Base-by-base conservation (phyloP, 2,797 vertebrate genomes). In the Gobio occitaniae region DNA sequence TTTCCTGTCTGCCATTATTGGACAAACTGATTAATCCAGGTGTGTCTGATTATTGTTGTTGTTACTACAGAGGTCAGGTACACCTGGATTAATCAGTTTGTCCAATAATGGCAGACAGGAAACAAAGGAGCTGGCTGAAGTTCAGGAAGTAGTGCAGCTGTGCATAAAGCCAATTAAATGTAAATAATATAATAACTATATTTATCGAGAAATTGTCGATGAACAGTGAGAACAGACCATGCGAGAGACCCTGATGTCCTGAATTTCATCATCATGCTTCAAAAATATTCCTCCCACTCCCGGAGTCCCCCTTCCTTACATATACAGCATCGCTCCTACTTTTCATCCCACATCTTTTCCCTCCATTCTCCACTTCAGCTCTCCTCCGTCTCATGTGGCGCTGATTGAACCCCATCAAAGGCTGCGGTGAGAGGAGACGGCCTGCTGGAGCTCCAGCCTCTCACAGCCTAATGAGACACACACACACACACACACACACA, bases 401-500 rank as follows among this genome's bases (percentile, higher is more conserved):
- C 93, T 95, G 94, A 96, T 95, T 96, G 95, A 94, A 90, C 94
- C 95, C 94, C 95, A 96, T 96, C 94, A 96, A 96, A 96, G 95
- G 90, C 90, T 84, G 88, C 88, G 95, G 95, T 94, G 94, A 95
- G 94, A 92, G 91, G 89, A 88, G 94, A 93, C 93, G 93, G 95
- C 93, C 94, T 92, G 93, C 91, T 88, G 93, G 94, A 94, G 91
- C 94, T 94, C 93, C 93, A 94, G 94, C 94, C 95, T 94, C 93
- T 93, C 93, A 84, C 92, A 93, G 92, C 90, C 94, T 95, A 96
- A 96, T 96, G 94, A 96, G 94, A 70, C 81, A 3, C 54, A 41
- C 75, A 25, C 90, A 80, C 76, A 48, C 87, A 76, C 75, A n/a
- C 2, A 78, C 36, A 32, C 32, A 2, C 81, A 3, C 54, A 41